A percentile compares a stretch with the other conserved stretches of the same genome.
These are phyloP conservation scores for Mystacides longicornis DNA, from an alignment of 2,888 invertebrate species.

Conservation along the genomic window DNA sequence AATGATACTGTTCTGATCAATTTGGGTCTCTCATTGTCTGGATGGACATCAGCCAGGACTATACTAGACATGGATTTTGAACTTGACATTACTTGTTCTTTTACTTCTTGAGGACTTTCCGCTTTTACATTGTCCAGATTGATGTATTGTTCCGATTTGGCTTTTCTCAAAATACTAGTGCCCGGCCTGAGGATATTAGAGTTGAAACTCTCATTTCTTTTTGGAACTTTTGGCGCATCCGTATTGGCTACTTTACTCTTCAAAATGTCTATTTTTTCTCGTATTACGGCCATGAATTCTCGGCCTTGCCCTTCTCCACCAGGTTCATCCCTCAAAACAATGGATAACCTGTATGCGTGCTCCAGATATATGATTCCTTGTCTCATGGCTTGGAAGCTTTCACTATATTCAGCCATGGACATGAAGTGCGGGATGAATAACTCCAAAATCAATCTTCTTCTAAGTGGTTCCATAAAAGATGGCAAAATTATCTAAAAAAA, in stretches of 20 bases:
- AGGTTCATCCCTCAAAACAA: slow-evolving; percentile 52
- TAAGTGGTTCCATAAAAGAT: slow-evolving; percentile 48
- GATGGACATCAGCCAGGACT: slow-evolving; percentile 17
- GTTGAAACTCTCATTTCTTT: slow-evolving; percentile 34
- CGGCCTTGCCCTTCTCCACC: slow-evolving; percentile 48
- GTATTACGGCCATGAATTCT: slow-evolving; percentile 49
- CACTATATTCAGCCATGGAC: slow-evolving; percentile 59
- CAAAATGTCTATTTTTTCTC: slow-evolving; percentile 43
- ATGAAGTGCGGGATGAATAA: slow-evolving; percentile 68
- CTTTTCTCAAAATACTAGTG: slow-evolving; percentile 16
- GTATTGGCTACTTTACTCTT: slow-evolving; percentile 41
- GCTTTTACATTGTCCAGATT: slow-evolving; percentile 17
- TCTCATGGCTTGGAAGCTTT: slow-evolving; percentile 51
- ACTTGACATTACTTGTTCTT: slow-evolving; percentile 17
- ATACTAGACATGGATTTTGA: slow-evolving; percentile 13
- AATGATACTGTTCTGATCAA: slow-evolving; percentile 25
- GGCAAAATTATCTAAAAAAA: slow-evolving; percentile 40
- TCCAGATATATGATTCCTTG: slow-evolving; percentile 62
- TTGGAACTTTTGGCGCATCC: slow-evolving; percentile 39
- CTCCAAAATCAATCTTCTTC: slow-evolving; percentile 56
- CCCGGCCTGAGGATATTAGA: slow-evolving; percentile 10
- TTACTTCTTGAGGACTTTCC: neutral
- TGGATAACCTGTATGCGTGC: slow-evolving; percentile 60
- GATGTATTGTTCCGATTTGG: slow-evolving; percentile 17
- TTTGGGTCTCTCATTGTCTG: slow-evolving; percentile 17